A percentile compares a stretch with the other conserved stretches of the same genome.
Evolutionary conservation across 2,888 invertebrate species (phyloP).

Genomic region (Crocallis elinguaria): DNA sequence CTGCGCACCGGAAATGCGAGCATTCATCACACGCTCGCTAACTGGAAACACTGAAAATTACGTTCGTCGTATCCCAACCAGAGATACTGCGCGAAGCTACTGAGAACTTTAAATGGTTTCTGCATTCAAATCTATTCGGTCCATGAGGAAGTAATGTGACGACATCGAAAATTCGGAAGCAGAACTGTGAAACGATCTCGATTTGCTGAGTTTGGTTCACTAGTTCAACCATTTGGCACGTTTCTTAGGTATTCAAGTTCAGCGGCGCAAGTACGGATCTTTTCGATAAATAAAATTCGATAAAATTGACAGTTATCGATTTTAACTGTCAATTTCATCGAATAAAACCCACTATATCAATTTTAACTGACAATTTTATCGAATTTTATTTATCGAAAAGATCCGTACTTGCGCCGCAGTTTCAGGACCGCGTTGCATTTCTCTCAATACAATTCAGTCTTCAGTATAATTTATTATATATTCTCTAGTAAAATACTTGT

Average conservation of each 20-base stretch:
- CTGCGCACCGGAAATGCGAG: constrained; percentile 31
- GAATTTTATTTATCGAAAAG: too few species aligned
- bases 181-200: not conserved
- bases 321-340: too few species aligned
- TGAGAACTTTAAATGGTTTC: constrained; percentile 18
- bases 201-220: not conserved
- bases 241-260: not conserved
- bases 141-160: not conserved
- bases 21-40: constrained; percentile 36
- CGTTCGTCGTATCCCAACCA: constrained; percentile 25
- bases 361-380: too few species aligned
- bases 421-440: not conserved
- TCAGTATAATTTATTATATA: too few species aligned
- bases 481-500: too few species aligned
- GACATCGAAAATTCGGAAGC: not conserved
- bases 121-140: constrained; percentile 7
- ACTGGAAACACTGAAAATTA: constrained; percentile 28
- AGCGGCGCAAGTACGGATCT: too few species aligned
- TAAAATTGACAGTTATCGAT: too few species aligned
- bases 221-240: not conserved
- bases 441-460: not conserved
- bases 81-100: constrained; percentile 8
- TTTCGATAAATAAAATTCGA: too few species aligned
- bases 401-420: too few species aligned
- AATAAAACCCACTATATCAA: too few species aligned